phyloP scores from a whole-genome alignment of 35 echinoderm and acorn worm species.

The Lytechinus variegatus region DNA sequence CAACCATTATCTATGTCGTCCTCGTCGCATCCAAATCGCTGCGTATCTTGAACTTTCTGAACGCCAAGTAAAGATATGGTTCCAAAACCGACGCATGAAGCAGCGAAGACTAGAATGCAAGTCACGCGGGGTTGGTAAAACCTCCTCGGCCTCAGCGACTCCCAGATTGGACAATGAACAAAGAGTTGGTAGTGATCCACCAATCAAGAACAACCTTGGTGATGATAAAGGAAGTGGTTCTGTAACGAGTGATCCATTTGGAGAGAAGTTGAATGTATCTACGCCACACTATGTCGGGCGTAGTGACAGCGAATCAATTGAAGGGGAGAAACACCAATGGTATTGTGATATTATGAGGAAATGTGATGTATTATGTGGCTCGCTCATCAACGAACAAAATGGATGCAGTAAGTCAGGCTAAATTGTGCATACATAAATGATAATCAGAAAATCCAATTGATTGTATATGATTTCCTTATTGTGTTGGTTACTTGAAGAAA shows the following conservation, averaged over 20 bases:
- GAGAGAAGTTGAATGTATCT: background rate
- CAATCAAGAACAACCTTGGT: background rate
- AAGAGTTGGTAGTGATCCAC: background rate
- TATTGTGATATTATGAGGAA: background rate
- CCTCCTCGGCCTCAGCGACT: background rate
- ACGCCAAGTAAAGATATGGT: conserved; percentile 87
- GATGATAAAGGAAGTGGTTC: background rate
- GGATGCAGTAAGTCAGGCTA: background rate
- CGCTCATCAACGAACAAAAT: background rate
- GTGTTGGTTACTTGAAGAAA: background rate
- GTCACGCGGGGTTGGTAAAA: background rate
- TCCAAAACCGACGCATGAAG: conserved; percentile 74
- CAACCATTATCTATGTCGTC: conserved; percentile 90
- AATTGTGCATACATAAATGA: background rate
- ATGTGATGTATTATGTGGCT: background rate
- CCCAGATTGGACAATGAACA: background rate
- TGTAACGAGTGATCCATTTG: background rate
- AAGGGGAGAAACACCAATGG: background rate
- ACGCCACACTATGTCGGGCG: background rate
- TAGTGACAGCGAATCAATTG: background rate
- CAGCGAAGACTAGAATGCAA: conserved; percentile 62
- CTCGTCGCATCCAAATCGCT: conserved; percentile 95
- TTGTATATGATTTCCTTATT: background rate
- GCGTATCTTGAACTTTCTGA: conserved; percentile 84
- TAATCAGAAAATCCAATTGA: no score